Percentiles rank a stretch among this genome's conserved stretches.
Evolutionary conservation across 1,140 invertebrate species (phyloP).

Genomic region (Drosophila watanabei): DNA sequence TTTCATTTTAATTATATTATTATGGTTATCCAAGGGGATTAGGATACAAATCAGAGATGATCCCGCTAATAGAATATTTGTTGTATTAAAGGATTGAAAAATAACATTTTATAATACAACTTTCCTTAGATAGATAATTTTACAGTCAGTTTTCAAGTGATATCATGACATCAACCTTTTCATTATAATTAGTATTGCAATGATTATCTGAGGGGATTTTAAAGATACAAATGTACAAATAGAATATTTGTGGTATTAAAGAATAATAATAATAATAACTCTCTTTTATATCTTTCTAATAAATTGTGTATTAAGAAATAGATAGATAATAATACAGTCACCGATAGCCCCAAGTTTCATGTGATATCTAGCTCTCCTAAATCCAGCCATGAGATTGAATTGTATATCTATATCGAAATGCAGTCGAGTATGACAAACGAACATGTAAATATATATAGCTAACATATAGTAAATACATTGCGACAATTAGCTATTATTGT

Average conservation of each 20-base stretch:
- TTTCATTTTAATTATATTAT: neutral
- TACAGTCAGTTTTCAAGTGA: too few species aligned
- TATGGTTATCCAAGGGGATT: neutral
- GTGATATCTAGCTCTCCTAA: neutral
- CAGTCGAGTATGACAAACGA: slow-evolving; percentile 14
- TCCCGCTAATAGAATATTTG: neutral
- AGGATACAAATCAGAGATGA: neutral
- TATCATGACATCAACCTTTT: too few species aligned
- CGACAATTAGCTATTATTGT: slow-evolving; percentile 20
- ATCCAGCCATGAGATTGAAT: neutral
- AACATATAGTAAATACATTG: slow-evolving; percentile 8
- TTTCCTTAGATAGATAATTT: too few species aligned
- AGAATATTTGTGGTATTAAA: too few species aligned
- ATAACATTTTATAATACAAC: too few species aligned
- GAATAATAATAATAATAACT: too few species aligned
- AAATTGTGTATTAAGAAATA: neutral
- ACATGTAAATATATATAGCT: neutral
- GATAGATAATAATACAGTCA: neutral
- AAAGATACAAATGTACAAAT: too few species aligned
- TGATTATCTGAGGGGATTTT: too few species aligned
- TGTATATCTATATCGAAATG: neutral
- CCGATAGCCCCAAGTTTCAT: neutral
- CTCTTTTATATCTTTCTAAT: too few species aligned
- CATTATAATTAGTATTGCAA: too few species aligned
- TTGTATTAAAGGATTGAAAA: neutral